A percentile compares a stretch with the other conserved stretches of the same genome.
Conservation (phyloP, 2,113 vertebrate genomes). For the Nycticorax nycticorax region DNA sequence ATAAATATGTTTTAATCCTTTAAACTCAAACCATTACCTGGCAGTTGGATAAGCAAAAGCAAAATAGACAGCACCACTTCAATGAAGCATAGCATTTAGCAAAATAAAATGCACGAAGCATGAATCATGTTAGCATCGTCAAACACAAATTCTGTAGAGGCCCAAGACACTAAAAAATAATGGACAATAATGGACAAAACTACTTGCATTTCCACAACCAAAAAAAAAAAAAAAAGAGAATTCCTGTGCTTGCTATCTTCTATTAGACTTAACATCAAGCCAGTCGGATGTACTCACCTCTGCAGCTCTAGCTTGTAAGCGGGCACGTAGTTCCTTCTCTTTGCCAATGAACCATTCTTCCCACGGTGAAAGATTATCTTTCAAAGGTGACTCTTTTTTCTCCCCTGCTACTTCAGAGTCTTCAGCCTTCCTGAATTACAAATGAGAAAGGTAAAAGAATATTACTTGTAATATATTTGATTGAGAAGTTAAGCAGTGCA, state of each 20-base stretch:
- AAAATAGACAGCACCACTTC: neutral
- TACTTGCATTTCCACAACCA: neutral
- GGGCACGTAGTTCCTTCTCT: slow-evolving; percentile 83
- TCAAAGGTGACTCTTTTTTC: neutral
- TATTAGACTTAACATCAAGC: neutral
- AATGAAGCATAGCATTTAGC: neutral
- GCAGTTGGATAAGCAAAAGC: neutral
- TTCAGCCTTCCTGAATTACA: slow-evolving; percentile 14
- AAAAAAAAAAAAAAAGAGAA: neutral
- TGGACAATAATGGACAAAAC: neutral
- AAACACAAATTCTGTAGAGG: neutral
- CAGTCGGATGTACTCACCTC: slow-evolving; percentile 72
- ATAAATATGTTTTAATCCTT: slow-evolving; percentile 25
- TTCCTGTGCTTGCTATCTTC: neutral
- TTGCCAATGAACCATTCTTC: slow-evolving; percentile 92
- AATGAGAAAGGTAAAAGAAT: neutral
- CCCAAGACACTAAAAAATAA: neutral
- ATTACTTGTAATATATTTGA: neutral
- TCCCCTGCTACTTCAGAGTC: neutral
- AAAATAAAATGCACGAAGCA: neutral
- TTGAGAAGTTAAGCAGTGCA: neutral
- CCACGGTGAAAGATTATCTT: slow-evolving; percentile 84
- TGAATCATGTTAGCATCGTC: neutral
- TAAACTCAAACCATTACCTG: neutral
- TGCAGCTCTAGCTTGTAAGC: slow-evolving; percentile 78